Evolutionary conservation across 2,113 vertebrate genomes (phyloP), one percentile per base, ranked within the genome.

Genomic region (Paracanthobrama guichenoti): DNA sequence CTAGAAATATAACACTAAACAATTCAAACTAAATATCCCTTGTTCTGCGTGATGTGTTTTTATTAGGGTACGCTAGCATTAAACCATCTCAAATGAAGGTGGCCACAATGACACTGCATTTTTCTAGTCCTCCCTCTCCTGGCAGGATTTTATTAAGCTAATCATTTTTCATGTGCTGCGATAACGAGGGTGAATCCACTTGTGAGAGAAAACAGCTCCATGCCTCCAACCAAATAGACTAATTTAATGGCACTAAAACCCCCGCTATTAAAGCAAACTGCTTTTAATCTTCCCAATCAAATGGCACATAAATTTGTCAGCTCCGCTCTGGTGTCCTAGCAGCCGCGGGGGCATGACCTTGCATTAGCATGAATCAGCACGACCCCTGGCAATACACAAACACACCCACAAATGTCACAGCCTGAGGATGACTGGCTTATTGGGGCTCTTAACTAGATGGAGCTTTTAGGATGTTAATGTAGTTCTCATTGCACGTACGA

Each of bases 231-330:
- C 82, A 84, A 81, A 76, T 53, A 13, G 50, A 88, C 88, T 82
- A 79, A 74, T 86, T 92, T 88, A 90, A 69, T 28, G 81, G 79
- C 76, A 67, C 71, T 83, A 85, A 88, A 90, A 86, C 83, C 83
- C 76, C 77, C 14, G 28, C 85, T 81, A 83, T 92, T 86, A 85
- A 22, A 88, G 85, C 84, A 86, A 90, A 91, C 78, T 55, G 84
- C 86, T 91, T 92, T 93, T 91, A 91, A 92, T 93, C 90, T 87
- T 67, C 69, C 83, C 82, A 90, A 85, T 92, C 89, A 92, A 88
- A 80, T 82, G 86, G 86, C 64, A 28, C 28, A 67, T 86, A 83
- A 89, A 93, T 90, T 84, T 66, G 81, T 91, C 86, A 71, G n/a
- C 18, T 20, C 55, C 16, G 42, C 42, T 64, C 14, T 6, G 3